Conservation (phyloP, 2,888 invertebrate species). For the Andrena dorsata region DNA sequence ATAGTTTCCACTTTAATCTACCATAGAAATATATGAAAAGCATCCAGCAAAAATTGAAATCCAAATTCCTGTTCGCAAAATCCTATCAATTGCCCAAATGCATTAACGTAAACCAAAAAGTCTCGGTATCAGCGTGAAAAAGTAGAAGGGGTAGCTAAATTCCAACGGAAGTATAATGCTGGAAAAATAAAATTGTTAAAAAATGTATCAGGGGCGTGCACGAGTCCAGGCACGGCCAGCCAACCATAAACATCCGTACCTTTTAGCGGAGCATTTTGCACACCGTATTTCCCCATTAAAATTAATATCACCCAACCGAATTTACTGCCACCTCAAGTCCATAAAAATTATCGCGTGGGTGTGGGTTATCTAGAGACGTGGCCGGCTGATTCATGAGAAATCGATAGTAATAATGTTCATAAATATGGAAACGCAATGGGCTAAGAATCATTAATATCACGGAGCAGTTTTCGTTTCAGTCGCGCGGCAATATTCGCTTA, state of each 20-base stretch:
- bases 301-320: slow-evolving; percentile 31
- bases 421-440: slow-evolving; percentile 34
- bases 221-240: neutral
- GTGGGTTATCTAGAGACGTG: slow-evolving; percentile 23
- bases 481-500: slow-evolving; percentile 25
- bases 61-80: no score
- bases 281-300: slow-evolving; percentile 5
- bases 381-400: slow-evolving; percentile 38
- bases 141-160: neutral
- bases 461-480: slow-evolving; percentile 39
- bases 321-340: slow-evolving; percentile 20
- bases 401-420: slow-evolving; percentile 44
- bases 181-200: slow-evolving; percentile 9
- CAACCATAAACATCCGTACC: slow-evolving; percentile 31
- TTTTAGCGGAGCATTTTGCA: slow-evolving; percentile 24
- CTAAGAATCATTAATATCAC: slow-evolving; percentile 45
- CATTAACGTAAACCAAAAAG: neutral
- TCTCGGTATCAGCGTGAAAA: neutral
- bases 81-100: no score
- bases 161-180: neutral
- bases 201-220: slow-evolving; percentile 5
- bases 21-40: no score
- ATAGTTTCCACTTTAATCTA: no score
- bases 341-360: slow-evolving; percentile 37
- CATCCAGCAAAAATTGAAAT: no score